phyloP scores from a whole-genome alignment of 2,797 vertebrate genomes.

The Aeoliscus strigatus region DNA sequence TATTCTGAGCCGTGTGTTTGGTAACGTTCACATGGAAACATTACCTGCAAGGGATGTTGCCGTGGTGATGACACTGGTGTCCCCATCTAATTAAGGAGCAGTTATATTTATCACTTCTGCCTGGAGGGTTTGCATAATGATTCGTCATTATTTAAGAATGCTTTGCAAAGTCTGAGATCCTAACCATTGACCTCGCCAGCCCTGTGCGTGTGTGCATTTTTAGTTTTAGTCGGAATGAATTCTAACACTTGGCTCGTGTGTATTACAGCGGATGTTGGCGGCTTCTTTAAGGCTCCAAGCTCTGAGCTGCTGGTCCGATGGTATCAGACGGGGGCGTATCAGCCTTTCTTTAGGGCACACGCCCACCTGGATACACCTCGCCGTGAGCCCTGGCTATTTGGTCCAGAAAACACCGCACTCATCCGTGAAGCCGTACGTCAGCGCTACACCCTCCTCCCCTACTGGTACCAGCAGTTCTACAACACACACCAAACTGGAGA shows the following conservation, averaged over 20 bases:
- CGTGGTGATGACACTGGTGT: constrained; percentile 12
- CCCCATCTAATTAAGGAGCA: neutral
- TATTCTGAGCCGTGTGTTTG: constrained; percentile 1
- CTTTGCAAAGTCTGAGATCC: no score
- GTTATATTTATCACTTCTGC: constrained; percentile 2
- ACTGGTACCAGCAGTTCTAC: constrained; percentile 90
- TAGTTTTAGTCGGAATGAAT: no score
- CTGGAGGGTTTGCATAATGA: neutral
- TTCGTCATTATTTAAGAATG: neutral
- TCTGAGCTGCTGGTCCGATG: constrained; percentile 87
- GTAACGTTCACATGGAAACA: constrained; percentile 20
- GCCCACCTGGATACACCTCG: constrained; percentile 90
- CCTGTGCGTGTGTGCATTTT: no score
- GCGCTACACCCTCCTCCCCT: constrained; percentile 87
- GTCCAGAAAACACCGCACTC: constrained; percentile 75
- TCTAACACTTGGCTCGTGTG: constrained; percentile 1
- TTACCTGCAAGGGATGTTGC: constrained; percentile 14
- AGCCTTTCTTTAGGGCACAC: constrained; percentile 90
- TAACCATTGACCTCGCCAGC: no score
- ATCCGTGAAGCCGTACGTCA: constrained; percentile 80
- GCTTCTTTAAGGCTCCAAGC: constrained; percentile 88
- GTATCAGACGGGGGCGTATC: constrained; percentile 91
- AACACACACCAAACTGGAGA: constrained; percentile 72
- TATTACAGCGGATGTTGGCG: constrained; percentile 83
- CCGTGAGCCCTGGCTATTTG: constrained; percentile 90